Conservation (phyloP, 2,888 invertebrate genomes). For the Fragum sueziense region DNA sequence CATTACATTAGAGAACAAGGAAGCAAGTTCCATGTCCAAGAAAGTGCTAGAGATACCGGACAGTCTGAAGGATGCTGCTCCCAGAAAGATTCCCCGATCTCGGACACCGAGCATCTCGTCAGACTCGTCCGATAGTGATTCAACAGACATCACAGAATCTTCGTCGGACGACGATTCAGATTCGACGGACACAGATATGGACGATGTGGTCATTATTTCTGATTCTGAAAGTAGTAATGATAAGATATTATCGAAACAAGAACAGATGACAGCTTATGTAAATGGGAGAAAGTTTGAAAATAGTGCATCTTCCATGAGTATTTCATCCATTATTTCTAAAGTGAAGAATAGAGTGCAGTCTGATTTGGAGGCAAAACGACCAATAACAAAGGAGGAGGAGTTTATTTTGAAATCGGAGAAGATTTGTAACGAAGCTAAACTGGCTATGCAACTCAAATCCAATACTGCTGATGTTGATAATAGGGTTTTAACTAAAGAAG, state of each 20-base stretch:
- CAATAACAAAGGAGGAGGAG: conserved; percentile 19
- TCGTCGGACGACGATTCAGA: background rate
- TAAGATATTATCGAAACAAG: background rate
- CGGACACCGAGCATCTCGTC: conserved; percentile 37
- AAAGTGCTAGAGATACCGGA: conserved; percentile 68
- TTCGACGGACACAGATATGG: background rate
- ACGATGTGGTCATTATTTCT: background rate
- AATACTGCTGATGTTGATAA: background rate
- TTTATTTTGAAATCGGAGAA: conserved; percentile 42
- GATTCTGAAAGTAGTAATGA: background rate
- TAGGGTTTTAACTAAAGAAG: background rate
- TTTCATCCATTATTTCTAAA: conserved; percentile 10
- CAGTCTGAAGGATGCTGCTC: background rate
- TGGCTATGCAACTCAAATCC: conserved; percentile 41
- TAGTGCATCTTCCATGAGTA: background rate
- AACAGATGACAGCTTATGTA: background rate
- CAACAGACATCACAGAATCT: background rate
- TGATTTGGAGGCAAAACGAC: background rate
- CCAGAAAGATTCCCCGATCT: conserved; percentile 15
- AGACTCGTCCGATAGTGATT: background rate
- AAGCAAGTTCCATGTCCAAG: conserved; percentile 90
- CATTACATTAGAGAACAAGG: conserved; percentile 88
- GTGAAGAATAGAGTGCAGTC: conserved; percentile 1
- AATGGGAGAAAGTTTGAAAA: background rate
- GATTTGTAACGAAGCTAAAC: conserved; percentile 54